Evolutionary conservation across 2,113 vertebrate genomes (phyloP).

Genomic region (Ginglymostoma cirratum): DNA sequence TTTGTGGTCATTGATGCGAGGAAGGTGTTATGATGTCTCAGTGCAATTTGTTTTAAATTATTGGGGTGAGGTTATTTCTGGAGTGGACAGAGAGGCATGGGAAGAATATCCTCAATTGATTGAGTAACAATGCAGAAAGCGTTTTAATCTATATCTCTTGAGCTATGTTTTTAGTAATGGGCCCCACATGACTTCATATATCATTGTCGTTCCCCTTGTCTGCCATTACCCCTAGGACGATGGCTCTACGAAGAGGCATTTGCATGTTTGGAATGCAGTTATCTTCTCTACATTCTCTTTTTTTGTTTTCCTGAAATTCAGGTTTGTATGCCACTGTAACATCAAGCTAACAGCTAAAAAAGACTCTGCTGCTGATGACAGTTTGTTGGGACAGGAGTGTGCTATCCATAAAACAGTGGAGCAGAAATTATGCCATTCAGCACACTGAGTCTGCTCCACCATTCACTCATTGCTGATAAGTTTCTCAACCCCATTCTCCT

Average conservation of each 20-base stretch:
- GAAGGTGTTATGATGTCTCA: neutral
- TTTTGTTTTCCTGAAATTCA: neutral
- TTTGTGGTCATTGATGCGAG: neutral
- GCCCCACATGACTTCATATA: neutral
- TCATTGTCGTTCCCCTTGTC: neutral
- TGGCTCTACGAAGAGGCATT: neutral
- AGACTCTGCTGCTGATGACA: neutral
- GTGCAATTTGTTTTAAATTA: neutral
- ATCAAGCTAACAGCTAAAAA: neutral
- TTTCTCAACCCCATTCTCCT: too few relatives aligned
- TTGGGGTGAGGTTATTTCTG: neutral
- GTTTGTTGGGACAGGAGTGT: neutral
- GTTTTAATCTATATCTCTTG: neutral
- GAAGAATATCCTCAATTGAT: neutral
- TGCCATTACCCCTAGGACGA: neutral
- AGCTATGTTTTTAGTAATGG: neutral
- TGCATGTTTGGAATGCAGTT: neutral
- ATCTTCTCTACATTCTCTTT: neutral
- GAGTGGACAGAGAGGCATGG: neutral
- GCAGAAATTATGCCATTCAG: too few relatives aligned
- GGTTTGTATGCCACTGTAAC: neutral
- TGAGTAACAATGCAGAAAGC: neutral
- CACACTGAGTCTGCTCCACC: too few relatives aligned
- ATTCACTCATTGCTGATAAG: too few relatives aligned
- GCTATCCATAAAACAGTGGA: neutral